Percentiles rank a stretch among this genome's conserved stretches.
Conservation (phyloP, 2,888 invertebrate genomes). For the Protodeltote pygarga region DNA sequence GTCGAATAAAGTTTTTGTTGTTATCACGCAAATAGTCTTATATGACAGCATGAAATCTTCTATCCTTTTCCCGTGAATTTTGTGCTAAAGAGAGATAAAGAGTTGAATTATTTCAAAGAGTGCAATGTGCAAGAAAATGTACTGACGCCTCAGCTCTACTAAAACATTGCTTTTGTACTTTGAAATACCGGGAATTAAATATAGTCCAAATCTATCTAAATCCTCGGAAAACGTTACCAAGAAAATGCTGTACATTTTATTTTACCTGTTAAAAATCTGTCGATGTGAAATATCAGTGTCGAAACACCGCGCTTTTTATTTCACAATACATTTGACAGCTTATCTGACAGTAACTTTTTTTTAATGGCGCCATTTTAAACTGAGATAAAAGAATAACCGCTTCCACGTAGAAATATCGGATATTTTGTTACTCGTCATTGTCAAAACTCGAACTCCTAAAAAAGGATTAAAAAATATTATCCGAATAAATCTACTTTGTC, state of each 20-base stretch:
- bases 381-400: slow-evolving; percentile 26
- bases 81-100: too few species aligned
- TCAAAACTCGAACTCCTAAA: slow-evolving; percentile 11
- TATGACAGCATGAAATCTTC: too few species aligned
- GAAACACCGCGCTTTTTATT: slow-evolving; percentile 29
- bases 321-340: slow-evolving; percentile 46
- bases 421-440: slow-evolving; percentile 21
- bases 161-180: too few species aligned
- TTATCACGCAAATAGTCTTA: too few species aligned
- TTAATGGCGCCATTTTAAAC: slow-evolving; percentile 42
- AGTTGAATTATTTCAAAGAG: too few species aligned
- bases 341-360: slow-evolving; percentile 45
- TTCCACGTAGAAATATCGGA: slow-evolving; percentile 21
- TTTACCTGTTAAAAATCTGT: slow-evolving; percentile 28
- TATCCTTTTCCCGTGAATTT: too few species aligned
- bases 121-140: too few species aligned
- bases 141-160: too few species aligned
- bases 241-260: slow-evolving; percentile 5
- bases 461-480: slow-evolving; percentile 40
- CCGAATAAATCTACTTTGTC: slow-evolving; percentile 38
- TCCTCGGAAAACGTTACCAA: neutral
- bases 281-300: slow-evolving; percentile 26
- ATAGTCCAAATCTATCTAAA: too few species aligned
- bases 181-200: too few species aligned
- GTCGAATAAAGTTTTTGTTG: too few species aligned